Base-by-base conservation (phyloP, 1,140 invertebrate genomes). In the Myzus persicae region DNA sequence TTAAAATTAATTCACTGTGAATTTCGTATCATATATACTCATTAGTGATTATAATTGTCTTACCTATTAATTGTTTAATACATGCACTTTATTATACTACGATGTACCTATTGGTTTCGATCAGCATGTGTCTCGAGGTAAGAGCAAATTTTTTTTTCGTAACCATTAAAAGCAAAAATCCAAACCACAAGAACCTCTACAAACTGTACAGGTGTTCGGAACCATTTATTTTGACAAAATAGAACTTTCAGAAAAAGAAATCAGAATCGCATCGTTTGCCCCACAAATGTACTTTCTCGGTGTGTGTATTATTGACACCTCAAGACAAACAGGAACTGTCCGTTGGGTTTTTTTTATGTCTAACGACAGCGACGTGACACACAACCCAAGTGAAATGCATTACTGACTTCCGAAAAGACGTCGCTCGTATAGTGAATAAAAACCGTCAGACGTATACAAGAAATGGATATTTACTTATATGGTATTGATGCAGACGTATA, bases 221-320 rank as follows among this genome's bases (percentile, higher is more conserved):
- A 11, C 46, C 48, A 54, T 44, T 59, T 42, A 42, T 90, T 90
- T 42, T 31, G 51, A 59, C 51, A 59, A 67, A 90, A 90, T 20
- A 59, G 22, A n/a, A 90, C 51, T 90, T 90, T 90, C 89, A 42
- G 14, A 67, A 90, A 90, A 90, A 67, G 54, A 67, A 90, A 90
- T 59, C 54, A n/a, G 51, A 14, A 89, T 38, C 42, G 42, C 51
- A n/a, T 59, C 20, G 54, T 67, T 67, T 59, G 38, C 51, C 89
- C 26, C 54, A 42, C 6, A 67, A 90, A 42, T 90, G 51, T 31
- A 67, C 89, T 90, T 90, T 90, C 89, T 67, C 89, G 2, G 51
- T 90, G 89, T 38, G 24, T n/a, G 24, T 90, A 59, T 59, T 90
- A 67, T 90, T 90, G 89, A 90, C 89, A 90, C 89, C 89, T 90